Evolutionary conservation across 2,113 vertebrate genomes (phyloP).

Genomic region (Platycercus adscitus): DNA sequence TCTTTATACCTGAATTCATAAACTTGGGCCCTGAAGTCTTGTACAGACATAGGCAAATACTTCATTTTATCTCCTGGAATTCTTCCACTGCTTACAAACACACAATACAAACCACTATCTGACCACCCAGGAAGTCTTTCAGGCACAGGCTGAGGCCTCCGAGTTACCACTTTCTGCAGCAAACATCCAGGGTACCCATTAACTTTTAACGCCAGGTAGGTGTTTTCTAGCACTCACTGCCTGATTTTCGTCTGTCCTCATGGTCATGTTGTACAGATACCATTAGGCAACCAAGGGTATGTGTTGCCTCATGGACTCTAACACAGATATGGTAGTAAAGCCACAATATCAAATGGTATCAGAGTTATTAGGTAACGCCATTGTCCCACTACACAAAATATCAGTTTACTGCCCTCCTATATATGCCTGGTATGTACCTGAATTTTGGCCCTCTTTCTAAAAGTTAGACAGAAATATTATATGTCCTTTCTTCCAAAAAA

Average conservation of each 20-base stretch:
- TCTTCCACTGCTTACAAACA: background rate
- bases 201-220: background rate
- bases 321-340: background rate
- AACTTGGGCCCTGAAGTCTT: background rate
- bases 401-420: background rate
- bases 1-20: background rate
- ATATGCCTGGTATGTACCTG: background rate
- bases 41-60: background rate
- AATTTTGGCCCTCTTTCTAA: background rate
- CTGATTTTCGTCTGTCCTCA: background rate
- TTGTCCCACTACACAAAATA: background rate
- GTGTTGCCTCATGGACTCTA: background rate
- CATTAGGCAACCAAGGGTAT: background rate
- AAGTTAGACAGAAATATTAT: background rate
- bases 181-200: background rate
- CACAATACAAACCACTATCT: background rate
- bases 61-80: background rate
- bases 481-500: background rate
- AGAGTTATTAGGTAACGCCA: background rate
- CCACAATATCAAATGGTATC: background rate
- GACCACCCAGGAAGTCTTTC: background rate
- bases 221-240: background rate
- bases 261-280: background rate
- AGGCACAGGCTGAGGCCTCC: background rate
- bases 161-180: background rate